Base-by-base conservation (phyloP, 2,113 vertebrate genomes). In the Bos taurus region DNA sequence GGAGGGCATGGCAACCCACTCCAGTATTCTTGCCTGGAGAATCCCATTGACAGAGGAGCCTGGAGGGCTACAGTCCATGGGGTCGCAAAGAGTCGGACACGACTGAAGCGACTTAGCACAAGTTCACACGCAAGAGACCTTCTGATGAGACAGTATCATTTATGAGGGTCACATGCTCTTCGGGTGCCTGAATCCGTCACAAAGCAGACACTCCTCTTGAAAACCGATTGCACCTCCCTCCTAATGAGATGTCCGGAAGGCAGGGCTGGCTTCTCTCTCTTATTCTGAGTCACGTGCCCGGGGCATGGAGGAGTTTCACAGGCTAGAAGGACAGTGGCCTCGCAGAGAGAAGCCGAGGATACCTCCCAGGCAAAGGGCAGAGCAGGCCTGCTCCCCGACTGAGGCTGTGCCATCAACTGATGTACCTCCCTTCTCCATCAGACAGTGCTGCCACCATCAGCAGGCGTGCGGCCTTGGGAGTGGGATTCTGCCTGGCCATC, bases 401-500 rank as follows among this genome's bases (percentile, higher is more conserved):
- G 11, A 40, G 16, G 36, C 9, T 3, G n/a, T 2, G 71, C 3
- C 54, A 8, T 15, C 30, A 1, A 3, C 33, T 50, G 26, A 82
- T 0, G 4, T 40, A 9, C 1, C 26, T 40, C 36, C 23, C 93
- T 67, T 86, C 81, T 46, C 84, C 46, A 28, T 43, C 90, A 98
- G 97, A 98, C 3, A 96, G 98, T 80, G 81, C 84, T 16, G 54
- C 97, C 82, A 85, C 88, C 94, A 96, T 94, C 33, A 77, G 81
- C 85, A 95, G 50, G 85, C 77, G n/a, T 28, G 36, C 8, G 2
- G 95, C 85, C 25, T 1, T 98, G 77, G 97, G 97, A 6, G 4
- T 78, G 28, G 78, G 93, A 12, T 19, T 97, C 91, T 95, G 90
- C 84, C 88, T 97, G 95, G 88, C 64, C 25, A 6, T 88, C 40